Base-by-base conservation (phyloP, 2,888 invertebrate genomes). In the Heteropelma amictum region DNA sequence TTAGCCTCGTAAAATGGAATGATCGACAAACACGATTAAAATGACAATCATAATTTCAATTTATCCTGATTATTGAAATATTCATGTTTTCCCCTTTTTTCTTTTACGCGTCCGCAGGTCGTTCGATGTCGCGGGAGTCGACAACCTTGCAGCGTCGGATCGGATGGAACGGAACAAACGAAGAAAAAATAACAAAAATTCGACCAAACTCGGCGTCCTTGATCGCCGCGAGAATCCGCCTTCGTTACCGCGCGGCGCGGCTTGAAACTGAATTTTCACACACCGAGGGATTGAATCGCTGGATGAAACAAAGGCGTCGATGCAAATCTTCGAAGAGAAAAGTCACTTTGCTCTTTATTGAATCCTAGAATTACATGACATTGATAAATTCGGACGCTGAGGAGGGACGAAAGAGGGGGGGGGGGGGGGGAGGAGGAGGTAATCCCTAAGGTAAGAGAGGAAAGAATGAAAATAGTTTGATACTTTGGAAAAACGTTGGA, bases 341-440 rank as follows among this genome's bases (percentile, higher is more conserved):
- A 74, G 60, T 70, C 30, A 53, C 53, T 64, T 65, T 64, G 64
- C 17, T 73, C 79, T 84, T 86, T 83, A 84, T 85, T 84, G 81
- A 82, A 80, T 80, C 78, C 85, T 84, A 81, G 79, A 82, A 80
- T 83, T 82, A 85, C 82, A 79, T 81, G 79, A 82, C 81, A 80
- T 80, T 83, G 79, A 65, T 61, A 63, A 58, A 74, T 65, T 26
- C 45, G 54, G 56, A 51, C 56, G 58, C 35, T 30, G 35, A 58
- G 49, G 35, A 67, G 17, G 35, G 38, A 45, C 45, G n/a, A 45
- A 26, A 42, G 33, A 23, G 21, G 4, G 45, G 10, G 17, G 7
- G 10, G 33, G 17, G 21, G 42, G 26, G 42, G 33, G 49, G n/a
- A n/a, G n/a, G n/a, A n/a, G n/a, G n/a, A n/a, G n/a, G n/a, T n/a